Conservation (phyloP, 35 echinoderm and acorn worm genomes). For the Chiridota heheva region DNA sequence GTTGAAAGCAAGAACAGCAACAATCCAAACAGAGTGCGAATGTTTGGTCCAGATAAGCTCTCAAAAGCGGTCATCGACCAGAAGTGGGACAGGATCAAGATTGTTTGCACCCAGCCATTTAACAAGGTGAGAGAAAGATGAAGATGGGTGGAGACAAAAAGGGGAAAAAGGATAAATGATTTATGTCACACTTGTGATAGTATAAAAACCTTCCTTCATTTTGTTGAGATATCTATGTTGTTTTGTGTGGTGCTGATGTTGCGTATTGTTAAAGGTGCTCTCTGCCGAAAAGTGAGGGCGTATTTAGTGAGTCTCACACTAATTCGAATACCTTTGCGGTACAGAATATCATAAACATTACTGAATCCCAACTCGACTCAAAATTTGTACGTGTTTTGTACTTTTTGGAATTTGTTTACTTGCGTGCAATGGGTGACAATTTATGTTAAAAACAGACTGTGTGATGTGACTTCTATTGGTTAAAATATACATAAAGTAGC, state of each 20-base stretch:
- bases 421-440: too few relatives aligned
- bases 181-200: background rate
- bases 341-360: too few relatives aligned
- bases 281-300: too few relatives aligned
- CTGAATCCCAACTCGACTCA: too few relatives aligned
- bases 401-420: too few relatives aligned
- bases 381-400: background rate
- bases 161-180: background rate
- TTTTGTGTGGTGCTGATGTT: background rate
- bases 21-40: conserved; percentile 81
- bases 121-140: conserved; percentile 74
- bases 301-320: too few relatives aligned
- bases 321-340: too few relatives aligned
- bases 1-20: conserved; percentile 85
- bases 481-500: too few relatives aligned
- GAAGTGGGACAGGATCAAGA: conserved; percentile 86
- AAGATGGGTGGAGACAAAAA: too few relatives aligned
- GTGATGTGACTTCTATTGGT: too few relatives aligned
- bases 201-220: background rate
- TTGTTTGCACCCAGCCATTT: conserved; percentile 95
- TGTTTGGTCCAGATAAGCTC: conserved; percentile 91
- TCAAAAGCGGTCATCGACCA: conserved; percentile 67
- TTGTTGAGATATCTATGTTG: background rate
- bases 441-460: too few relatives aligned
- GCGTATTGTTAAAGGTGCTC: background rate